Percentiles rank a stretch among this genome's conserved stretches.
Conservation (phyloP, 2,797 vertebrate genomes). For the Serranus cabrilla region DNA sequence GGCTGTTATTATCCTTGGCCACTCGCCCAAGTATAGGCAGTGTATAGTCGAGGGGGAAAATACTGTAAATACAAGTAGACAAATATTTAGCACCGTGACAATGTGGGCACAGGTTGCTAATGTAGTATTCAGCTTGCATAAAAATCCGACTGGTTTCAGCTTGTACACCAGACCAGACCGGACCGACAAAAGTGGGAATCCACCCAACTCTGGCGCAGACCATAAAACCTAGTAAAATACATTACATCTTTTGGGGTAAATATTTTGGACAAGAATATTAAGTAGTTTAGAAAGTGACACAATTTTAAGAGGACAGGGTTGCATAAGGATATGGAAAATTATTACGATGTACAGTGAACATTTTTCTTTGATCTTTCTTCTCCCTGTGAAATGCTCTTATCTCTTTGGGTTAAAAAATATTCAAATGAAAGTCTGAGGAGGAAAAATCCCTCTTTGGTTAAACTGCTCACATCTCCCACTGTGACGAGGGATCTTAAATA, state of each 20-base stretch:
- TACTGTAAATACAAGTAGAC: too few species aligned
- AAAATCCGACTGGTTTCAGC: too few species aligned
- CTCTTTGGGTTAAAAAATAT: constrained; percentile 10
- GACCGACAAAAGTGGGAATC: too few species aligned
- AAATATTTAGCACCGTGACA: too few species aligned
- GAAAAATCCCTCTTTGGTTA: constrained; percentile 19
- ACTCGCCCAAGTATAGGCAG: too few species aligned
- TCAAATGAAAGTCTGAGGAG: constrained; percentile 29
- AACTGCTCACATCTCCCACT: constrained; percentile 27
- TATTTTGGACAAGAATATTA: background rate
- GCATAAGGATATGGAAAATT: constrained; percentile 2
- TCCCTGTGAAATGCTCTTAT: constrained; percentile 8
- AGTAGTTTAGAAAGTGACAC: background rate
- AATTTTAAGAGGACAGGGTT: background rate
- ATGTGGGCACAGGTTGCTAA: too few species aligned
- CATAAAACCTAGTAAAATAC: background rate
- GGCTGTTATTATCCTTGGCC: too few species aligned
- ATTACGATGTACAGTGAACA: constrained; percentile 6
- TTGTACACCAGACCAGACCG: too few species aligned
- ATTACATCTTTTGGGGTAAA: background rate
- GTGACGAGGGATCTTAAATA: constrained; percentile 13
- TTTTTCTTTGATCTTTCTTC: constrained; percentile 8
- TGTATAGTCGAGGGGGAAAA: too few species aligned
- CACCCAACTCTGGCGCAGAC: background rate
- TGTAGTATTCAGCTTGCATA: too few species aligned